Evolutionary conservation across 2,113 vertebrate species (phyloP).

Genomic region (Pungitius pungitius): DNA sequence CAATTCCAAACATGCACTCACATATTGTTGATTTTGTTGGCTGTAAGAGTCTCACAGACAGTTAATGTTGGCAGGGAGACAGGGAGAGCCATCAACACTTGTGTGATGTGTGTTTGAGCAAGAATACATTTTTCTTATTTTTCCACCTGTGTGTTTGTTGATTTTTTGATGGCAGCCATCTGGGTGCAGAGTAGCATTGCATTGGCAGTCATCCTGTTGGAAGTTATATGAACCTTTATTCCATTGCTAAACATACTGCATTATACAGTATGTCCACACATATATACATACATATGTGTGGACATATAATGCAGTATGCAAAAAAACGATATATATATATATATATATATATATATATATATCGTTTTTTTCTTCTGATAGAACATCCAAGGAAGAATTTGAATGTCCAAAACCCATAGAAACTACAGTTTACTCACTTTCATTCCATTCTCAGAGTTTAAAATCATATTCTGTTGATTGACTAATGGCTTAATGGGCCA

Average conservation of each 20-base stretch:
- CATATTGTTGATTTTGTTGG: background rate
- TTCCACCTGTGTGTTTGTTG: conserved; percentile 1
- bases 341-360: too few relatives aligned
- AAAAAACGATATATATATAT: too few relatives aligned
- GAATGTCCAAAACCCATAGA: background rate
- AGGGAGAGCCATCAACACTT: background rate
- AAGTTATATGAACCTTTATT: background rate
- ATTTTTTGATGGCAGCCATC: conserved; percentile 19
- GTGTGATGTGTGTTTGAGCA: background rate
- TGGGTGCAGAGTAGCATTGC: conserved; percentile 35
- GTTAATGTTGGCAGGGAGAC: background rate
- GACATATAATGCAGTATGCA: too few relatives aligned
- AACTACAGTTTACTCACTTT: background rate
- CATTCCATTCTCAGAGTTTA: background rate
- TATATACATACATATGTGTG: too few relatives aligned
- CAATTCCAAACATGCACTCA: background rate
- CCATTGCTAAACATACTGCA: background rate
- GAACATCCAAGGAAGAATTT: background rate
- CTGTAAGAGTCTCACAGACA: background rate
- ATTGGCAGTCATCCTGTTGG: conserved; percentile 38
- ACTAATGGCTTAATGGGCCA: background rate
- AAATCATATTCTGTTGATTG: background rate
- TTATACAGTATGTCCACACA: background rate
- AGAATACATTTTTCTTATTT: conserved; percentile 1
- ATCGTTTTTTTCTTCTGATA: background rate